These are phyloP conservation scores for Bhutanitis thaidina DNA, from an alignment of 2,888 invertebrate species.

Conservation along the genomic window DNA sequence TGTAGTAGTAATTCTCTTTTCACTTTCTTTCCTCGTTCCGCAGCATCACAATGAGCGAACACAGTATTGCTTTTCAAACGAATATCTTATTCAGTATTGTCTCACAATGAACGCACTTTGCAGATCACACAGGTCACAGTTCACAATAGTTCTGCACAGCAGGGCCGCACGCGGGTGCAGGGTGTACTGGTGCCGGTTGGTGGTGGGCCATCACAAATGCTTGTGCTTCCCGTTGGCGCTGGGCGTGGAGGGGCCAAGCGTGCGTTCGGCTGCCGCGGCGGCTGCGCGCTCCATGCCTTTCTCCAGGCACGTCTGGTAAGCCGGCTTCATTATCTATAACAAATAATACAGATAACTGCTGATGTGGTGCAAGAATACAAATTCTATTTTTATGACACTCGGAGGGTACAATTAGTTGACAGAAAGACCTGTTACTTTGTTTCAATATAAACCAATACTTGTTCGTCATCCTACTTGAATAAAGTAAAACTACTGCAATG, in stretches of 20 bases:
- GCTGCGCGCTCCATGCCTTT: constrained; percentile 91
- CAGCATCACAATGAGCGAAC: background rate
- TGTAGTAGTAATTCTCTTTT: too few relatives aligned
- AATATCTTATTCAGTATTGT: background rate
- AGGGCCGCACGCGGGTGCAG: constrained; percentile 18
- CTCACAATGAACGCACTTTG: background rate
- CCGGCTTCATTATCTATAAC: constrained; percentile 88
- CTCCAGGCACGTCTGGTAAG: constrained; percentile 89
- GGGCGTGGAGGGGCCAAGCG: constrained; percentile 76
- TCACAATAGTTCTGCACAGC: constrained; percentile 19
- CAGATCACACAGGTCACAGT: background rate
- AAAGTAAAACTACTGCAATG: too few relatives aligned
- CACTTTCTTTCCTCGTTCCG: too few relatives aligned
- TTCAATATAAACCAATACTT: too few relatives aligned
- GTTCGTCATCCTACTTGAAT: too few relatives aligned
- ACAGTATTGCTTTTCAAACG: background rate
- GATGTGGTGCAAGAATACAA: too few relatives aligned
- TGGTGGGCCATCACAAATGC: constrained; percentile 74
- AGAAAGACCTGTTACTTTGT: too few relatives aligned
- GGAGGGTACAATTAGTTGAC: too few relatives aligned
- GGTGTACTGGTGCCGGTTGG: constrained; percentile 19
- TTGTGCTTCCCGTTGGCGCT: constrained; percentile 82
- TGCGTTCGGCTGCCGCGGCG: constrained; percentile 85
- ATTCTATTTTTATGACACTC: too few relatives aligned
- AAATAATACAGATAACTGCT: too few relatives aligned